Base-by-base conservation (phyloP, 2,113 vertebrate genomes). In the Morone saxatilis region DNA sequence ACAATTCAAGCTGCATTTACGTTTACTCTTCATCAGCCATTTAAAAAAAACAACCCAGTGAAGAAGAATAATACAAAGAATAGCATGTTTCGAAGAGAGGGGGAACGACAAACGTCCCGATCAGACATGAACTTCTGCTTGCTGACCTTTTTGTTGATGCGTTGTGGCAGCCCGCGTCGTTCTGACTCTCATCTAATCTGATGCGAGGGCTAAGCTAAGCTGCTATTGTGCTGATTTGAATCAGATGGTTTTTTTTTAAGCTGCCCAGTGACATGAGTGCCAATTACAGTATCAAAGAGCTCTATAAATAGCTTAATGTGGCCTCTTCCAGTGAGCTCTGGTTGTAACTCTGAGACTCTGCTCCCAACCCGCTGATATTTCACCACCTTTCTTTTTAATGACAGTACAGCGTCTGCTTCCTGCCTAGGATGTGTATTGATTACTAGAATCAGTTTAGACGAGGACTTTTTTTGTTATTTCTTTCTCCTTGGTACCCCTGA, bases 191-290 rank as follows among this genome's bases (percentile, higher is more conserved):
- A 45, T 68, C 16, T 45, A 51, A 50, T 67, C 53, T 40, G 14
- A 59, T 65, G 22, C n/a, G 72, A 20, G 40, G 22, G 25, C 31
- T 43, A 43, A 65, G 61, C 50, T 20, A 41, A 66, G 45, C 45
- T 47, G 45, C 45, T 47, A 13, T 47, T 47, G 45, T 10, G 11
- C 45, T 47, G 45, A 71, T 57, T 43, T 59, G 51, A 81, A 47
- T 62, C 62, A 69, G 41, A 38, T 78, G 75, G n/a, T n/a, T 31
- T 74, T 67, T 67, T 43, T 84, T 63, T 4, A 77, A 77, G 43
- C 62, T 45, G 48, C 19, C 19, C 47, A n/a, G 22, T 48, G 68
- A 68, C 61, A 77, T 4, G n/a, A 51, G 54, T 53, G 22, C 17
- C 22, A 43, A 11, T 54, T 38, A 48, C 43, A 70, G 19, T 61